These are phyloP conservation scores for Pangasius djambal DNA, from an alignment of 2,797 vertebrate species.

Conservation along the genomic window DNA sequence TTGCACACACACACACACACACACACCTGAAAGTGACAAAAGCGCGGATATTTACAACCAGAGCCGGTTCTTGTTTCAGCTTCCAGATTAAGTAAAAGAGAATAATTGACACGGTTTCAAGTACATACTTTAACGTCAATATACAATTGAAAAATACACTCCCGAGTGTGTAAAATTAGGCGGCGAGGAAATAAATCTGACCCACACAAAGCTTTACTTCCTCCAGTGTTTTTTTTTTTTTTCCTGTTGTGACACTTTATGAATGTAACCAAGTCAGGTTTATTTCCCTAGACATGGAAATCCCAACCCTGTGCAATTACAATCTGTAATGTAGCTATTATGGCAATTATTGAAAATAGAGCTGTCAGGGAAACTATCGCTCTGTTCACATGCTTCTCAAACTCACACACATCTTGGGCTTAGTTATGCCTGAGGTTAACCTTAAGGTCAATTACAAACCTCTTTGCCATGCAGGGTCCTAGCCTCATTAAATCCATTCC, in stretches of 20 bases:
- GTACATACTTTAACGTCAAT: neutral
- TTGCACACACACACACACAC: neutral
- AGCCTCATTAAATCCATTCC: conserved; percentile 32
- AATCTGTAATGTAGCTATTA: conserved; percentile 70
- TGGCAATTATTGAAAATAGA: conserved; percentile 75
- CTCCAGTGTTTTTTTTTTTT: neutral
- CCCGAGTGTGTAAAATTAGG: neutral
- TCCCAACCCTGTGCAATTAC: conserved; percentile 59
- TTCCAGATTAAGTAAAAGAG: neutral
- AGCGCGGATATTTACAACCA: conserved; percentile 22
- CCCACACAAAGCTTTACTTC: too few relatives aligned
- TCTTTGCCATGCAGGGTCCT: conserved; percentile 33
- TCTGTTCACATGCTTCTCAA: conserved; percentile 42
- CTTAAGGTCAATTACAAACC: conserved; percentile 43
- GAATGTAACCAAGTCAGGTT: conserved; percentile 22
- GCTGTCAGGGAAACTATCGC: conserved; percentile 63
- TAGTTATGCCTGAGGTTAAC: conserved; percentile 47
- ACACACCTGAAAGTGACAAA: conserved; percentile 25
- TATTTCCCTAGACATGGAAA: conserved; percentile 54
- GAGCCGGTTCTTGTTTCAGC: neutral
- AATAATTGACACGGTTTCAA: neutral
- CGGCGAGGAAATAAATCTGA: neutral
- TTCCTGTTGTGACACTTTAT: neutral
- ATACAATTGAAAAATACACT: neutral
- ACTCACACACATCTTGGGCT: conserved; percentile 46